Conservation (phyloP, 2,113 vertebrate genomes). For the Tonatia bakeri region DNA sequence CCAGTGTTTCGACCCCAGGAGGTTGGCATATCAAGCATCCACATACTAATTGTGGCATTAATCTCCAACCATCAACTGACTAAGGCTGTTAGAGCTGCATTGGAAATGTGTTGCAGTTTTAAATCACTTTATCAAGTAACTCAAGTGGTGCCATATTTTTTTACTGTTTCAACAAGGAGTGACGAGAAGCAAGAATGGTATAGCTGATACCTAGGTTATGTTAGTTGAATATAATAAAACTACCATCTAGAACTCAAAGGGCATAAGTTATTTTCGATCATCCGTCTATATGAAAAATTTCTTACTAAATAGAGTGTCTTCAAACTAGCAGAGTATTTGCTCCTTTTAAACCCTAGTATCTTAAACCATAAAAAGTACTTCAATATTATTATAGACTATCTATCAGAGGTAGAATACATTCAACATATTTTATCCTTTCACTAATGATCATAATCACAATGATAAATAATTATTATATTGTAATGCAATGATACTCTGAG, state of each 20-base stretch:
- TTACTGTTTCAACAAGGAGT: not conserved
- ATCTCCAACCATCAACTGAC: not conserved
- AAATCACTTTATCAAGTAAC: not conserved
- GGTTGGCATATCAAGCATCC: not conserved
- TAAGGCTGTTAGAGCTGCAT: not conserved
- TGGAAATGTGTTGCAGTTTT: not conserved
- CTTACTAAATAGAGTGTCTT: not conserved
- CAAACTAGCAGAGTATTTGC: not conserved
- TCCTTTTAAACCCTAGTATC: not conserved
- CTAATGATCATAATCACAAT: not conserved
- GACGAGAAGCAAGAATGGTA: not conserved
- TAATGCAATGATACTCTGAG: not conserved
- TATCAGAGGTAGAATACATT: not conserved
- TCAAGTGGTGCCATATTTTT: not conserved
- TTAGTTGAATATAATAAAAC: not conserved
- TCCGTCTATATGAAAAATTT: not conserved
- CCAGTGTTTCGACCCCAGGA: not conserved
- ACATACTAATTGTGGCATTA: conserved; percentile 26
- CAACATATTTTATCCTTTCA: not conserved
- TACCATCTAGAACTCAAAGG: not conserved
- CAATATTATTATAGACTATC: not conserved
- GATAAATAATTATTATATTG: not conserved
- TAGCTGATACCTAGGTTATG: not conserved
- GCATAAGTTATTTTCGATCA: not conserved
- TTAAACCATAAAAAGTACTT: not conserved